Conservation (phyloP, 2,797 vertebrate species). For the Phataginus tricuspis region DNA sequence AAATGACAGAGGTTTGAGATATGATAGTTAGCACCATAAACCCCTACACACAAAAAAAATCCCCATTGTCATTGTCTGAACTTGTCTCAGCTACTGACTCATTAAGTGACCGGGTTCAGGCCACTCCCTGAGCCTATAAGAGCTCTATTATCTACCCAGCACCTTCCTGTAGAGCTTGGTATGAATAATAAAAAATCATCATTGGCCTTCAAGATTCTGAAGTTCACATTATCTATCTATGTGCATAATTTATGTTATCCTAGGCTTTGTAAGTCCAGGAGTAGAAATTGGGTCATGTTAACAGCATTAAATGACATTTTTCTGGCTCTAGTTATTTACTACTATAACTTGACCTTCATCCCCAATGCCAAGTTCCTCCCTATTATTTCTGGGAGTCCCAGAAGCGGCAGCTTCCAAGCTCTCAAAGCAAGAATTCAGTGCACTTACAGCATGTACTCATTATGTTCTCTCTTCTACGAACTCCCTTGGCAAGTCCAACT, state of each 20-base stretch:
- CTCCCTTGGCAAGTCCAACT: not conserved
- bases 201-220: not conserved
- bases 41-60: not conserved
- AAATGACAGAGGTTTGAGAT: not conserved
- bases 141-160: not conserved
- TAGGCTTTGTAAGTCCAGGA: not conserved
- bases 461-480: not conserved
- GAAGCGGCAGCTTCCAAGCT: not conserved
- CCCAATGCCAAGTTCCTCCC: not conserved
- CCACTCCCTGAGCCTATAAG: not conserved
- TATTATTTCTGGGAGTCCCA: not conserved
- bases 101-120: not conserved
- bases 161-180: not conserved
- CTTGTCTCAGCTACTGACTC: not conserved
- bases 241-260: not conserved
- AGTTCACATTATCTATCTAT: not conserved
- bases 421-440: not conserved
- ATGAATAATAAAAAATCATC: not conserved
- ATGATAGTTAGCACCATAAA: not conserved
- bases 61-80: not conserved
- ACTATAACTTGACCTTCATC: not conserved
- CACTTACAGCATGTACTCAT: not conserved
- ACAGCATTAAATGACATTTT: not conserved
- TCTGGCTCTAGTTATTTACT: not conserved
- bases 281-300: not conserved